Base-by-base conservation (phyloP, 2,113 vertebrate genomes). In the Melospiza georgiana region DNA sequence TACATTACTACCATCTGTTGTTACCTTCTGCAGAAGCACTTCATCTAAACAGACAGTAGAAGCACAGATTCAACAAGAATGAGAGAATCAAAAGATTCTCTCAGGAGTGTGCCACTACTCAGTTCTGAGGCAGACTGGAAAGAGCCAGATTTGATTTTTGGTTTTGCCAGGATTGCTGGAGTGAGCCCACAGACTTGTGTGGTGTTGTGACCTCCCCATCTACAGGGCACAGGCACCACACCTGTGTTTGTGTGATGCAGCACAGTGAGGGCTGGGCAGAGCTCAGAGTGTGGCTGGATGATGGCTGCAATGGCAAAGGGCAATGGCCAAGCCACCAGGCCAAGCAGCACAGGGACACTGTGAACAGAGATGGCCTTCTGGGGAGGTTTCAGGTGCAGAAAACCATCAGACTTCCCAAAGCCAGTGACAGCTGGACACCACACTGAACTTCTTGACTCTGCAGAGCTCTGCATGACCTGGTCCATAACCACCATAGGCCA, bases 11-110 rank as follows among this genome's bases (percentile, higher is more conserved):
- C 90, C 92, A 94, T 82, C 87, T 91, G 93, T 49, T 91, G 71
- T 84, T 79, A 94, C 58, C 44, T 93, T 89, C 78, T 91, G 84
- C 62, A 86, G 90, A 84, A 90, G 72, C 67, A 71, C 52, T 91
- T 93, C 1, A 77, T 91, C 69, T 63, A 79, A 55, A 65, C 62
- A 55, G n/a, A 16, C 33, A 51, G 21, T n/a, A 19, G 31, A 82
- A 81, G 35, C 48, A 82, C 27, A 58, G n/a, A 87, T 85, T 72
- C 66, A 77, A 79, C 44, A 73, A 9, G 49, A 79, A 80, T 0
- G 1, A 65, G 48, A 90, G n/a, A 90, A 79, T 33, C n/a, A 58
- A 43, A 51, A 33, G 57, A 61, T 77, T 76, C 23, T 49, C 48
- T 24, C 41, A 57, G 58, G 58, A 78, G 20, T 12, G 13, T 33